Evolutionary conservation across 2,888 invertebrate species (phyloP).

Genomic region (Parnassius mnemosyne): DNA sequence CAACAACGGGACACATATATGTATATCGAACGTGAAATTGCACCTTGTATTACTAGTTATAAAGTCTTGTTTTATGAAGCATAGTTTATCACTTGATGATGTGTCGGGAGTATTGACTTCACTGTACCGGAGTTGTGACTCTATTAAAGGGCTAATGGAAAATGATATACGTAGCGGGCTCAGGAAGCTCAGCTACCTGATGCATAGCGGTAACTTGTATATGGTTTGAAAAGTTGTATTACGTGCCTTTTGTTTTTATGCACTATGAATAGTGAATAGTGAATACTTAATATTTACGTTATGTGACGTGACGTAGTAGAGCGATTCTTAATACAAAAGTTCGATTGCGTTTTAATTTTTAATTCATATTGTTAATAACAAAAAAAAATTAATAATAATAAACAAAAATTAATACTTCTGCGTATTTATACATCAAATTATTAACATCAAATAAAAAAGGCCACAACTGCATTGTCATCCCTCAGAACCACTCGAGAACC

Average conservation of each 20-base stretch:
- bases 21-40: constrained; percentile 17
- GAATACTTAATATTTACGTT: no score
- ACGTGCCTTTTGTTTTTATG: constrained; percentile 48
- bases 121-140: constrained; percentile 28
- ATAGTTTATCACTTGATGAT: no score
- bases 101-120: constrained; percentile 5
- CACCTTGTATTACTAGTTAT: constrained; percentile 7
- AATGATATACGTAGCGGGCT: constrained; percentile 36
- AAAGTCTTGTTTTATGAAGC: not conserved
- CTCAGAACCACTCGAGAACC: no score
- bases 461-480: no score
- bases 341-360: no score
- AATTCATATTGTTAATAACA: no score
- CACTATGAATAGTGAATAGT: constrained; percentile 29
- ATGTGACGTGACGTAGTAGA: no score
- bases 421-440: no score
- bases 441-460: no score
- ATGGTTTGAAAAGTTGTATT: constrained; percentile 21
- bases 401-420: no score
- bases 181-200: constrained; percentile 34
- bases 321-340: no score
- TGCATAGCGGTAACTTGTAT: constrained; percentile 24
- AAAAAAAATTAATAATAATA: no score
- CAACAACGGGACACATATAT: not conserved
- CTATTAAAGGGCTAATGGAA: constrained; percentile 43